These are phyloP conservation scores for Gonocerus acuteangulatus DNA, from an alignment of 2,888 invertebrate species.

Conservation along the genomic window DNA sequence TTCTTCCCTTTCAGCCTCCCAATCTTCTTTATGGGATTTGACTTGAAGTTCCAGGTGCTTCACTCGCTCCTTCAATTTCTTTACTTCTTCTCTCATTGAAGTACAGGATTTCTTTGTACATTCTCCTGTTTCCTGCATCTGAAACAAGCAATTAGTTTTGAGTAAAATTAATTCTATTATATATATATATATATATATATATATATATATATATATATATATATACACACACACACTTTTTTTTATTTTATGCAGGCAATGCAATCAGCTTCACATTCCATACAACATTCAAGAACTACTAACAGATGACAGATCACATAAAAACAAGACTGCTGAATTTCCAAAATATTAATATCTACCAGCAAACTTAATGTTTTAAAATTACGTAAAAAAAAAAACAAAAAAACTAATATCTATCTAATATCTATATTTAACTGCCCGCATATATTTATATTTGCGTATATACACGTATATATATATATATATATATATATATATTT, in stretches of 20 bases:
- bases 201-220: not conserved
- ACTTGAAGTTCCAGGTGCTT: constrained; percentile 38
- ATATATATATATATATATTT: too few species aligned
- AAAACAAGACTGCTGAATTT: too few species aligned
- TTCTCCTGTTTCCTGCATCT: constrained; percentile 4
- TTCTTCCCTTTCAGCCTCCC: constrained; percentile 42
- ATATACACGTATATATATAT: too few species aligned
- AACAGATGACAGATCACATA: too few species aligned
- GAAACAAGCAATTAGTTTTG: not conserved
- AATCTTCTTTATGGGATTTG: constrained; percentile 41
- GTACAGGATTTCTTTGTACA: constrained; percentile 26
- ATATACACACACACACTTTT: not conserved
- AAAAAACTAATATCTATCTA: too few species aligned
- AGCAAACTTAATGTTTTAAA: too few species aligned
- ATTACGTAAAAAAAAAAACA: too few species aligned
- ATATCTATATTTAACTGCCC: too few species aligned
- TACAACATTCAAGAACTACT: too few species aligned
- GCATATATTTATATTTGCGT: too few species aligned
- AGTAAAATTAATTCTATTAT: too few species aligned
- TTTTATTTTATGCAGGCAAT: not conserved
- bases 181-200: not conserved
- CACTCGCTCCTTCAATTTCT: constrained; percentile 38
- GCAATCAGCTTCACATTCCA: not conserved
- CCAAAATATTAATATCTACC: too few species aligned
- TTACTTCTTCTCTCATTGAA: constrained; percentile 24